Evolutionary conservation across 2,113 vertebrate genomes (phyloP), one percentile per base, ranked within the genome.

Genomic region (Paralichthys olivaceus): DNA sequence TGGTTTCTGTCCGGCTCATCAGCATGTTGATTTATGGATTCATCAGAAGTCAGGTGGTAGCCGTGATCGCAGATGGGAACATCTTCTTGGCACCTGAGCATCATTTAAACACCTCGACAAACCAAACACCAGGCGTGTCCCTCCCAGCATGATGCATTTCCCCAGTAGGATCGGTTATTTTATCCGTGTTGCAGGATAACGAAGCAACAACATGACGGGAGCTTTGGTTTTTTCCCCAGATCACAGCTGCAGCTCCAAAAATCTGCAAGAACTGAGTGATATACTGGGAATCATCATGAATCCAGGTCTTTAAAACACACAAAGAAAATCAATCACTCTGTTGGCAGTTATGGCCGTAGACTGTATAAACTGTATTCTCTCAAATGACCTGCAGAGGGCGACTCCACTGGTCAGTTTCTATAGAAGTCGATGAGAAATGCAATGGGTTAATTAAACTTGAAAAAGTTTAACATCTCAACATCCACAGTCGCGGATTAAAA

Each of bases 41-140:
- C 14, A 17, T 45, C 43, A 37, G 34, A 37, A 45, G 43, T 45
- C 43, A 5, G 14, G 43, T 5, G 43, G 20, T 1, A 11, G 34
- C 8, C 9, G 34, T 37, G 34, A 12, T 37, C 34, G 34, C 34
- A 37, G 34, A 37, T 57, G 15, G 22, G 55, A 55, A 58, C 69
- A 55, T 56, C 45, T 68, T 64, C 49, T 17, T 72, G 37, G 0
- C 57, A 17, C 32, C 17, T 26, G 4, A 67, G 45, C 43, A 37
- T 58, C 49, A 7, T 74, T 66, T 53, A 65, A 61, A 57, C 28
- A 29, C 28, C 5, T 29, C 28, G 28, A 29, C 28, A 29, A 29
- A 29, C 28, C 28, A 29, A 29, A 29, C 28, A 60, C 26, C 67
- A 81, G 77, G 29, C 80, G 70, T n/a, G 17, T 49, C 23, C 37